Percentiles rank a stretch among this genome's conserved stretches.
Conservation (phyloP, 2,113 vertebrate genomes). For the Macroglossus sobrinus region DNA sequence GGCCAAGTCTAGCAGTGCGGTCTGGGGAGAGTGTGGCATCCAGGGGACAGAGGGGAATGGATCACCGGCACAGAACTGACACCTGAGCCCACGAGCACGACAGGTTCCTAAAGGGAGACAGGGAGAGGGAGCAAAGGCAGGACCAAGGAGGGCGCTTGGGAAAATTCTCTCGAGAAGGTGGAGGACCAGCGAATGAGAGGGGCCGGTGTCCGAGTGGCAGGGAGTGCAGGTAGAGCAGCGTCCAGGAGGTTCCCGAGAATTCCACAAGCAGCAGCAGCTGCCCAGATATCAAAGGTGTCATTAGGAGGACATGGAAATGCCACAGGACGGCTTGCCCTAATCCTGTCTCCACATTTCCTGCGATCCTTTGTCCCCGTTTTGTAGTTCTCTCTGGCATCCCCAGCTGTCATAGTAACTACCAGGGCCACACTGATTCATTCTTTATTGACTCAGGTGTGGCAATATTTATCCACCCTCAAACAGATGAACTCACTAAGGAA, state of each 20-base stretch:
- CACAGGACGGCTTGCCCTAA: background rate
- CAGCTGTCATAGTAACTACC: background rate
- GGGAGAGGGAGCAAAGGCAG: background rate
- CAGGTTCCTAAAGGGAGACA: background rate
- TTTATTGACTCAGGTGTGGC: constrained; percentile 12
- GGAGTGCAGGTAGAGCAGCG: background rate
- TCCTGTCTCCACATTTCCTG: background rate
- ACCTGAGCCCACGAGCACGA: background rate
- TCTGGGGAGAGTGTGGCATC: background rate
- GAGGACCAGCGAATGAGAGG: background rate
- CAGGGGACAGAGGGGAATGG: background rate
- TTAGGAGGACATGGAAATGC: background rate
- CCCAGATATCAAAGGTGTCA: rapidly evolving
- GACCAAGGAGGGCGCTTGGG: background rate
- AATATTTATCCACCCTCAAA: background rate
- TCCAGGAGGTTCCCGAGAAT: background rate
- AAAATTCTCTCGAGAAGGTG: background rate
- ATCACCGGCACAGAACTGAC: background rate
- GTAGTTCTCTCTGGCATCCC: background rate
- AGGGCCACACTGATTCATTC: background rate
- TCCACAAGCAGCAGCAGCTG: background rate
- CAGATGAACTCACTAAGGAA: background rate
- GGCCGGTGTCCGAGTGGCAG: background rate
- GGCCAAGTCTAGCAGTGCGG: background rate
- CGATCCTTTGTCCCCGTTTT: background rate